Evolutionary conservation across 1,140 invertebrate species (phyloP), one percentile per base, ranked within the genome.

Genomic region (Lepidostoma basale): DNA sequence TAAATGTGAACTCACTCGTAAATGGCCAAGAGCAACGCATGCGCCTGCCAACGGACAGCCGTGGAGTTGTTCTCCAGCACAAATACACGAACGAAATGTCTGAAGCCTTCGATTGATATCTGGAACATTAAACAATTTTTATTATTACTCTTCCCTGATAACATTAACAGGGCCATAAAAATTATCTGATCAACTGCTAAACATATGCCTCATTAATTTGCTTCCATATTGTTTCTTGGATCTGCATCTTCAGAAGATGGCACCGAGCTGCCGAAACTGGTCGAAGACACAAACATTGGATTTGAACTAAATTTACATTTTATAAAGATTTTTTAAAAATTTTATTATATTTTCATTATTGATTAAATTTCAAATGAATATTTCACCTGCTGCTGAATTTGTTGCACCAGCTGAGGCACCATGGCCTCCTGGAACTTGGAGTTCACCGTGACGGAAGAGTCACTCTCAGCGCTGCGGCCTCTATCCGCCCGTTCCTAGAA

Each of bases 21-120:
- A 73, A 96, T 88, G 4, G 93, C 89, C n/a, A 93, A 83, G 16
- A 95, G 83, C 3, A 97, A 81, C 0, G 91, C 89, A 79, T 99
- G 97, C 0, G 95, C 95, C 82, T 98, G 95, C 96, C 96, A 98
- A 66, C 97, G 89, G 3, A 98, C 90, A 56, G 91, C 90, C 0
- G 93, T 95, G 4, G 92, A 91, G 77, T 98, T 98, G 0, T 95
- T 97, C 80, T 98, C 96, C 42, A 98, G 80, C 10, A 98, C 82
- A 81, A 98, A 98, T 1, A 92, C 92, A 68, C 92, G 88, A 12
- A 98, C 88, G 74, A 98, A 98, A 75, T 91, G 87, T 47, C 75
- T 76, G 26, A 83, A 68, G 62, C 83, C 80, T 4, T 83, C 78
- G 75, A 85, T 82, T 0, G 80, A 74, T 10, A 86, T 84, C 85